Evolutionary conservation across 1,140 invertebrate genomes (phyloP), one percentile per base, ranked within the genome.

Genomic region (Gonioctena quinquepunctata): DNA sequence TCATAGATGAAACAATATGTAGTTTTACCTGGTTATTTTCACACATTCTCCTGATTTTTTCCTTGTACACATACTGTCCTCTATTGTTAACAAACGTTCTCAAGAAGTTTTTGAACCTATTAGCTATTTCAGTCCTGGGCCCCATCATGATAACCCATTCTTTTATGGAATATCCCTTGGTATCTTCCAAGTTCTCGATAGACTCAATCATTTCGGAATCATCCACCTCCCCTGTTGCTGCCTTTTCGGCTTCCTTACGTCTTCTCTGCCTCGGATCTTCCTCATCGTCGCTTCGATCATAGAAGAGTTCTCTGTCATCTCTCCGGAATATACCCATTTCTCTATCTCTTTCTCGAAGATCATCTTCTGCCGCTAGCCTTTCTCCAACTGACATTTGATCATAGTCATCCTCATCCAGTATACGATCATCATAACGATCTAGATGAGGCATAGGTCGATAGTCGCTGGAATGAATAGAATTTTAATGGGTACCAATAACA

Each of bases 121-220:
- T 98, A 54, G 93, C 92, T 78, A 99, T 98, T 88, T 99, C 98
- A 8, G 94, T 97, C 56, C 92, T 88, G 0, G 97, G 96, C n/a
- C 94, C 97, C 56, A 97, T 84, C 94, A 98, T 96, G 60, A 92
- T 90, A 1, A 99, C 96, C 96, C 98, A 99, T 79, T 99, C 97
- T 76, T 94, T 92, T 0, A 96, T 91, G 1, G 92, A 89, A 78
- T 97, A 91, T 3, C 95, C 95, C 82, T 96, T 96, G 0, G 93
- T 94, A 79, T 99, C 97, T 84, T 99, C 97, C 6, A 99, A 85
- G 85, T 99, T 99, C 81, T 99, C 97, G 76, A 99, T 97, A 42
- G 95, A 97, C 85, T 99, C 97, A 65, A 98, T 92, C 90, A 94
- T 92, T 88, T 93, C 91, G 52, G 71, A 88, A 79, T 96, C 94